These are phyloP conservation scores for Mythimna ferrago DNA, from an alignment of 2,888 invertebrate species.

Conservation along the genomic window DNA sequence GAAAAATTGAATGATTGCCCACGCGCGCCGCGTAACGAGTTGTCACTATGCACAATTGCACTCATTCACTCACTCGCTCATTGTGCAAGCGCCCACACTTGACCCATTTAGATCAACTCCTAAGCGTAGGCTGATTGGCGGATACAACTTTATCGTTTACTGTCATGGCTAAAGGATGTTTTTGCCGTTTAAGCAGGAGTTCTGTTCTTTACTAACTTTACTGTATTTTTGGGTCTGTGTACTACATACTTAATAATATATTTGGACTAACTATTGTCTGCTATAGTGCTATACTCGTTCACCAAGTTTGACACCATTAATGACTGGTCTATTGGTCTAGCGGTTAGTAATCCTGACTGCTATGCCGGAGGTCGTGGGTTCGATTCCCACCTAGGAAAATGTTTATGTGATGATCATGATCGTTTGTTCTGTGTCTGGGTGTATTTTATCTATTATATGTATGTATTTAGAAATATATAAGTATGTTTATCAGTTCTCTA, in stretches of 20 bases:
- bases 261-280: not conserved
- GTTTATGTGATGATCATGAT: too few species aligned
- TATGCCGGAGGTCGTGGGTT: too few species aligned
- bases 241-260: not conserved
- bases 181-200: not conserved
- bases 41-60: conserved; percentile 56
- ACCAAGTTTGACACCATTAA: too few species aligned
- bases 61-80: conserved; percentile 28
- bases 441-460: too few species aligned
- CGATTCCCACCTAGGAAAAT: too few species aligned
- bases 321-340: too few species aligned
- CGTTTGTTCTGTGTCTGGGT: too few species aligned
- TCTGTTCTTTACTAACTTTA: not conserved
- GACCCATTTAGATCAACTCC: conserved; percentile 41
- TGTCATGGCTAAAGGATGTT: conserved; percentile 1
- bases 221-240: not conserved
- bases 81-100: conserved; percentile 47
- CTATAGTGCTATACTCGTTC: too few species aligned
- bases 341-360: too few species aligned
- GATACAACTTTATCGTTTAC: conserved; percentile 19
- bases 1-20: conserved; percentile 53
- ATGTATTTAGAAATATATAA: too few species aligned
- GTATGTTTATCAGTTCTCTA: too few species aligned
- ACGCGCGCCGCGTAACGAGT: conserved; percentile 34
- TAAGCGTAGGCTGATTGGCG: conserved; percentile 34